phyloP scores from a whole-genome alignment of 2,888 invertebrate genomes.

The Lysandra bellargus region DNA sequence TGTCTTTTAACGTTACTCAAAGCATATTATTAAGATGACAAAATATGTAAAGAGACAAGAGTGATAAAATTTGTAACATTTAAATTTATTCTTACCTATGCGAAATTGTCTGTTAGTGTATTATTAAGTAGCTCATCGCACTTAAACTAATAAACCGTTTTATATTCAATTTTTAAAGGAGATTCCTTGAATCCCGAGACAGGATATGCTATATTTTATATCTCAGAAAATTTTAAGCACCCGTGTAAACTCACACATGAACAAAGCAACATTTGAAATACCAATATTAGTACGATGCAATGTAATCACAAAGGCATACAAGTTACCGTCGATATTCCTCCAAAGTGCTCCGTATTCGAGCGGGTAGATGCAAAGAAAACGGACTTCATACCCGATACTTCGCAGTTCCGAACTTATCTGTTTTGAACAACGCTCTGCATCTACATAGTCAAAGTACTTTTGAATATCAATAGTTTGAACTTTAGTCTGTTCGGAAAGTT shows the following conservation, averaged over 20 bases:
- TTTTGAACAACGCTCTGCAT: slow-evolving; percentile 1
- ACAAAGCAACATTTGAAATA: neutral
- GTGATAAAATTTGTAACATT: too few relatives aligned
- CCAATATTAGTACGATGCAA: neutral
- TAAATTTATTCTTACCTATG: too few relatives aligned
- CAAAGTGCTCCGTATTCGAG: neutral
- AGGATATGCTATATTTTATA: too few relatives aligned
- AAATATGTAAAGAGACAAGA: too few relatives aligned
- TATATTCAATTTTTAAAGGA: too few relatives aligned
- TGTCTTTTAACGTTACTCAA: too few relatives aligned
- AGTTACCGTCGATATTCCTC: slow-evolving; percentile 3
- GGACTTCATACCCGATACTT: slow-evolving; percentile 16
- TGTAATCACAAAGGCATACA: neutral
- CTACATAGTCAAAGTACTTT: slow-evolving; percentile 6
- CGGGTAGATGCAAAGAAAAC: slow-evolving; percentile 4
- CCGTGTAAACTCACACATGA: neutral
- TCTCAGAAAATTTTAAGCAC: too few relatives aligned
- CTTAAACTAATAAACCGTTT: too few relatives aligned
- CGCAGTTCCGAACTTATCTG: neutral
- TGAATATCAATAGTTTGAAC: slow-evolving; percentile 13
- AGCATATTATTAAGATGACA: too few relatives aligned
- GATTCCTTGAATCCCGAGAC: too few relatives aligned
- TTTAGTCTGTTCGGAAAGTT: neutral
- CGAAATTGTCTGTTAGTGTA: too few relatives aligned
- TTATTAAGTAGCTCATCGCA: too few relatives aligned